A percentile compares a stretch with the other conserved stretches of the same genome.
Conservation (phyloP, 2,888 invertebrate species). For the Phortica okadai region DNA sequence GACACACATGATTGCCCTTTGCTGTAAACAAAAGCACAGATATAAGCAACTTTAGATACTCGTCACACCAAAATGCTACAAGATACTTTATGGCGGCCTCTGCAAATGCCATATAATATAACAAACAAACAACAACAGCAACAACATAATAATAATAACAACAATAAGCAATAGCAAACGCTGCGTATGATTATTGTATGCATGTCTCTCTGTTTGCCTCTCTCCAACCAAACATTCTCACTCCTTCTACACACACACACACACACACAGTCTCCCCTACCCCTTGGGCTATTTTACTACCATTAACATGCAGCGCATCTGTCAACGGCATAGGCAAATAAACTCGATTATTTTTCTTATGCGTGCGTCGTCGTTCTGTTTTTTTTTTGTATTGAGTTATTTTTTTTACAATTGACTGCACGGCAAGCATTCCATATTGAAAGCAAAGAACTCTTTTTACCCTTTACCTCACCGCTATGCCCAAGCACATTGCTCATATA, state of each 20-base stretch:
- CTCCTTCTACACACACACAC: not conserved
- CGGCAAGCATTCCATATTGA: not conserved
- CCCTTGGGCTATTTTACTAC: not conserved
- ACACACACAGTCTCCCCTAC: not conserved
- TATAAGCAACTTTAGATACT: slow-evolving; percentile 37
- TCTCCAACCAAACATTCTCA: not conserved
- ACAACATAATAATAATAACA: not conserved
- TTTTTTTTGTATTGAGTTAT: slow-evolving; percentile 21
- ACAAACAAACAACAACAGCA: not conserved
- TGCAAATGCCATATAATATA: slow-evolving; percentile 15
- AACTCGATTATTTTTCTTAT: slow-evolving; percentile 24
- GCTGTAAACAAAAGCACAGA: slow-evolving; percentile 65
- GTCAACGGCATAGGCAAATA: slow-evolving; percentile 44
- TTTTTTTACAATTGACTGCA: slow-evolving; percentile 34
- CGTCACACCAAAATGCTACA: not conserved
- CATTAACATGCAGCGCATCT: slow-evolving; percentile 32
- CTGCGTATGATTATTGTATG: slow-evolving; percentile 16
- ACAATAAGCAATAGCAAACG: not conserved
- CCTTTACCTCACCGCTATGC: not conserved
- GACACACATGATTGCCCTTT: slow-evolving; percentile 69
- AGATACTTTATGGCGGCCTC: not conserved
- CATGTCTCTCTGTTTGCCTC: not conserved
- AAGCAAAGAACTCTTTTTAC: not conserved
- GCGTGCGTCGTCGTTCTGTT: slow-evolving; percentile 2
- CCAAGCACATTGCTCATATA: not conserved